Conservation (phyloP, 2,797 vertebrate genomes). For the Phataginus tetradactyla region DNA sequence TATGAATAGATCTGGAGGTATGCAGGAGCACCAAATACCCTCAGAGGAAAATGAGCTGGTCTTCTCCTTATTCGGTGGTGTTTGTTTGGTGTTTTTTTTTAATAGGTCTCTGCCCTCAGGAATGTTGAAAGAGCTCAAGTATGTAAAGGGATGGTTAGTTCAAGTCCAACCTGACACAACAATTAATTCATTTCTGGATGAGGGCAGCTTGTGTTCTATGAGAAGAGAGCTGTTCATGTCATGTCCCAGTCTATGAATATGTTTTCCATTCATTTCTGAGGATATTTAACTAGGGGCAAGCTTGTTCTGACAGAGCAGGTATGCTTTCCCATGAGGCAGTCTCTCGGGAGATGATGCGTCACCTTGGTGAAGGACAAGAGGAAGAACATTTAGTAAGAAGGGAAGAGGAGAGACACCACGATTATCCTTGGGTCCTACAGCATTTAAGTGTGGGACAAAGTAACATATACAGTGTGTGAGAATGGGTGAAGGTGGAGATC, state of each 20-base stretch:
- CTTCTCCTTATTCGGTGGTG: neutral
- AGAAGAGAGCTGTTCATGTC: neutral
- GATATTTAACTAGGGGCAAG: neutral
- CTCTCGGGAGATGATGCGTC: neutral
- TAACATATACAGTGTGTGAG: neutral
- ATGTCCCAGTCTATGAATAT: neutral
- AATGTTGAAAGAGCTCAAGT: neutral
- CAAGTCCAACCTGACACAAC: neutral
- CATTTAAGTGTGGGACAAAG: neutral
- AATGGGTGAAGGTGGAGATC: neutral
- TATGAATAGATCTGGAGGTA: neutral
- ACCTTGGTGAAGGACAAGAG: neutral
- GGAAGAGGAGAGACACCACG: neutral
- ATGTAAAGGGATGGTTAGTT: neutral
- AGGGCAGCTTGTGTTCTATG: rapidly evolving
- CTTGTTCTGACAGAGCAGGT: neutral
- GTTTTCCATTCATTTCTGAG: neutral
- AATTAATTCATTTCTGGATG: neutral
- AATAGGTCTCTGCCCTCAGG: neutral
- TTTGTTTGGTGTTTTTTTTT: neutral
- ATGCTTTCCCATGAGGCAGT: neutral
- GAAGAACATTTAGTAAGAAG: neutral
- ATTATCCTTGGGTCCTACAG: neutral
- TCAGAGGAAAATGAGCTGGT: neutral
- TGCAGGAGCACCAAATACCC: neutral